These are phyloP conservation scores for Hetaerina titia DNA, from an alignment of 2,888 invertebrate genomes.

Conservation along the genomic window DNA sequence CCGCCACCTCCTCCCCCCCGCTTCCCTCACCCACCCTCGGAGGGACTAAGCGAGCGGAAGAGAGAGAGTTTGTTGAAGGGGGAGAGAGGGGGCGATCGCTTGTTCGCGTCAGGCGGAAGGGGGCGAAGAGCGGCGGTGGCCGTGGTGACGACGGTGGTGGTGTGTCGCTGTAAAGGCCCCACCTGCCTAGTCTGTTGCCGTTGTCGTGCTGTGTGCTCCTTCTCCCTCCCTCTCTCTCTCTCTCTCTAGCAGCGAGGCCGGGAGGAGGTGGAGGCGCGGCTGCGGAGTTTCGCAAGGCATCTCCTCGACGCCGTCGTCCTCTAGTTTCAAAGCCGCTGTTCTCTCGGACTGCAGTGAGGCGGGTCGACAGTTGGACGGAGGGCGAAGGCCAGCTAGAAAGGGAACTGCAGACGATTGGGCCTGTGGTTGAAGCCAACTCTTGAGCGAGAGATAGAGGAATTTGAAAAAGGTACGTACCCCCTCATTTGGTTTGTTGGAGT, in stretches of 20 bases:
- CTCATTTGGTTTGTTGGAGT: not conserved
- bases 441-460: not conserved
- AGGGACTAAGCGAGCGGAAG: slow-evolving; percentile 59
- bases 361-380: not conserved
- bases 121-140: slow-evolving; percentile 41
- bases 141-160: slow-evolving; percentile 1
- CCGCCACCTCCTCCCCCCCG: not conserved
- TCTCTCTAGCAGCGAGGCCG: not conserved
- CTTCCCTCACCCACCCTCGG: not conserved
- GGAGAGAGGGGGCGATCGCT: slow-evolving; percentile 11
- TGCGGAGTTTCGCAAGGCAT: slow-evolving; percentile 60
- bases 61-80: not conserved
- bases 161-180: slow-evolving; percentile 50
- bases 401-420: not conserved
- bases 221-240: slow-evolving; percentile 11
- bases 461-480: not conserved
- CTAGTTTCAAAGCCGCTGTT: slow-evolving; percentile 14
- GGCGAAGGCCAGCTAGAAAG: slow-evolving; percentile 36
- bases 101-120: slow-evolving; percentile 32
- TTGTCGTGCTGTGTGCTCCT: slow-evolving; percentile 3
- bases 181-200: slow-evolving; percentile 49
- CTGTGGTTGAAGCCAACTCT: not conserved
- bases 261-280: slow-evolving; percentile 56
- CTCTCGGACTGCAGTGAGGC: slow-evolving; percentile 18
- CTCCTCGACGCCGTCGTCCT: not conserved